Base-by-base conservation (phyloP, 1,140 invertebrate genomes). In the Diorhabda carinulata region DNA sequence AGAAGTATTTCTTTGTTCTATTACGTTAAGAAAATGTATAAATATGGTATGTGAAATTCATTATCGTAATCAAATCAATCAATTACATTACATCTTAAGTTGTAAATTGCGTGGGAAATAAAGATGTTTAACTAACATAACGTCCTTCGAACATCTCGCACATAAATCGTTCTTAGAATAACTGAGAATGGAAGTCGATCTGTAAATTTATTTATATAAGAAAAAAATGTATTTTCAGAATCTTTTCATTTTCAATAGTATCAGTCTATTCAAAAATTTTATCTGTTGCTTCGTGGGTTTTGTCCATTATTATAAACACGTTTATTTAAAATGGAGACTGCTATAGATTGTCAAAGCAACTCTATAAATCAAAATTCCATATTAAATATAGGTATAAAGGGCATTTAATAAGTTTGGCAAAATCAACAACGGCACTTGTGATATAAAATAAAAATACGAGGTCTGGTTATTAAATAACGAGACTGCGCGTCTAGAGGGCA, bases 31-130 rank as follows among this genome's bases (percentile, higher is more conserved):
- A 25, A 25, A 25, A 25, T 25, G 25, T 25, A 25, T 25, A 25
- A 25, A 25, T 25, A 25, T 25, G 25, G 25, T 25, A 25, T 25
- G 25, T 25, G 25, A 25, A 25, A 25, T 25, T 1, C 6, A 52
- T 52, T 52, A n/a, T 52, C n/a, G 47, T 52, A 52, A 52, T 52
- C n/a, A 52, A 52, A 52, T 52, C 47, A 52, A 52, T 52, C 47
- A 52, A 52, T 52, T 52, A 52, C 47, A n/a, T 52, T 52, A 52
- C 6, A 52, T 52, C 47, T 52, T 52, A 52, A 52, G n/a, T 52
- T 52, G 47, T 8, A 52, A 52, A 52, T 52, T 6, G 47, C 47
- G 47, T 52, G 47, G 47, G 47, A 52, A 52, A 6, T 52, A 52
- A 52, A 52, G 47, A 52, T 52, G 47, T n/a, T 52, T 52, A 6